Evolutionary conservation across 2,888 invertebrate species (phyloP).

Genomic region (Cantharis rufa): DNA sequence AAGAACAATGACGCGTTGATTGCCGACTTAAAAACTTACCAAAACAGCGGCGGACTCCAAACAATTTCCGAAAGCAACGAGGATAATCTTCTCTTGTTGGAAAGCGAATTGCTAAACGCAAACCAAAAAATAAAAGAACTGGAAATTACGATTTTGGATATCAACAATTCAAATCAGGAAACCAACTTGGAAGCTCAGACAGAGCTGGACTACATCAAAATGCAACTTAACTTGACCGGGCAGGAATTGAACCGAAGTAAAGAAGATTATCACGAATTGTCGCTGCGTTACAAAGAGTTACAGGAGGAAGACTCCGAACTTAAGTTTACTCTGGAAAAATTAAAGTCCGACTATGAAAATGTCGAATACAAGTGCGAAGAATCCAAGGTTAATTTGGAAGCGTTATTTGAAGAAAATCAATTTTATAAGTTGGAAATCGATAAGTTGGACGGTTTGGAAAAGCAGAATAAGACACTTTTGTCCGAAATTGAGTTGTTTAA

Average conservation of each 20-base stretch:
- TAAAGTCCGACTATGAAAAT: conserved; percentile 53
- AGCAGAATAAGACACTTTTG: conserved; percentile 39
- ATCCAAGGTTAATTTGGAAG: conserved; percentile 59
- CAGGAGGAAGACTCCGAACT: conserved; percentile 44
- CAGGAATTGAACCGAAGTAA: conserved; percentile 38
- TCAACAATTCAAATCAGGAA: conserved; percentile 37
- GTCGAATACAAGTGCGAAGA: conserved; percentile 53
- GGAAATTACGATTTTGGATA: conserved; percentile 45
- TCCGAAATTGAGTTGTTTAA: conserved; percentile 41
- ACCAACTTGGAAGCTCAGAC: conserved; percentile 34
- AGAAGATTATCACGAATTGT: conserved; percentile 44
- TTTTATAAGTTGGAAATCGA: conserved; percentile 40
- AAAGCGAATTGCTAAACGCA: conserved; percentile 64
- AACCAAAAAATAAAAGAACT: conserved; percentile 53
- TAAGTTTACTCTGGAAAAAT: conserved; percentile 56
- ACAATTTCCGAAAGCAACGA: conserved; percentile 75
- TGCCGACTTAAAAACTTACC: conserved; percentile 66
- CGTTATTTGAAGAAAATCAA: conserved; percentile 50
- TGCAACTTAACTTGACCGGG: conserved; percentile 37
- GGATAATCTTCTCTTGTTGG: conserved; percentile 67
- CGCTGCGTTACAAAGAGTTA: conserved; percentile 35
- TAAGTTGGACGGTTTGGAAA: conserved; percentile 43
- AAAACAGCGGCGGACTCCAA: conserved; percentile 67
- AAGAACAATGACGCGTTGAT: conserved; percentile 74
- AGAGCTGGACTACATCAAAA: conserved; percentile 39